phyloP scores from a whole-genome alignment of 1,140 invertebrate genomes.

The Bactericera cockerelli region DNA sequence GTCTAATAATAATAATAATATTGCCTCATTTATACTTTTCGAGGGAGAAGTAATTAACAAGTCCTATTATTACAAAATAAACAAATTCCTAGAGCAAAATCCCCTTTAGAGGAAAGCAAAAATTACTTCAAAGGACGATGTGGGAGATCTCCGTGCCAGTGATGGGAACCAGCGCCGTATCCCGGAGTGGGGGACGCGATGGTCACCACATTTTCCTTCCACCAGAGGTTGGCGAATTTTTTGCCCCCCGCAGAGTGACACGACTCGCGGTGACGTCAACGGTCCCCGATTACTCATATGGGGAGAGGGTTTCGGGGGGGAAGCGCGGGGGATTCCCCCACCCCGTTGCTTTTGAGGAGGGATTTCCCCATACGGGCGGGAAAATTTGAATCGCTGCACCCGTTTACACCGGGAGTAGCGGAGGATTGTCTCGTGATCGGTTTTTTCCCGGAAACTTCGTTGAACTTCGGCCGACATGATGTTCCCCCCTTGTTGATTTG shows the following conservation, averaged over 20 bases:
- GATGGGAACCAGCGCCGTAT: constrained; percentile 78
- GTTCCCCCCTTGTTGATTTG: constrained; percentile 90
- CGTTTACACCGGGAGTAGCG: constrained; percentile 50
- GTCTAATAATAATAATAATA: too few species aligned
- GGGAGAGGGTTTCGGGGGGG: too few species aligned
- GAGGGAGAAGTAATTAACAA: too few species aligned
- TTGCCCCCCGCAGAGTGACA: too few species aligned
- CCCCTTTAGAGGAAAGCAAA: too few species aligned
- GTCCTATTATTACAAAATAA: too few species aligned
- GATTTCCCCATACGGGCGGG: constrained; percentile 50
- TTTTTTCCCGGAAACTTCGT: constrained; percentile 47
- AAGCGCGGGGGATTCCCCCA: too few species aligned
- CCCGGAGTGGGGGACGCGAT: constrained; percentile 63
- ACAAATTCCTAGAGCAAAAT: too few species aligned
- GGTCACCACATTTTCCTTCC: constrained; percentile 64
- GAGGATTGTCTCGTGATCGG: constrained; percentile 54
- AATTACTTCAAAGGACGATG: constrained; percentile 27
- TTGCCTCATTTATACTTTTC: too few species aligned
- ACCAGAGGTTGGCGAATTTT: constrained; percentile 82
- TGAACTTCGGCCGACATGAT: constrained; percentile 51
- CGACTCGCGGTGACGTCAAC: too few species aligned
- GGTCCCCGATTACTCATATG: too few species aligned
- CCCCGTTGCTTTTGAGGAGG: too few species aligned
- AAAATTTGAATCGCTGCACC: constrained; percentile 77
- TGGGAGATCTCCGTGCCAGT: constrained; percentile 45